phyloP scores from a whole-genome alignment of 2,113 vertebrate species.

The Bos indicus region DNA sequence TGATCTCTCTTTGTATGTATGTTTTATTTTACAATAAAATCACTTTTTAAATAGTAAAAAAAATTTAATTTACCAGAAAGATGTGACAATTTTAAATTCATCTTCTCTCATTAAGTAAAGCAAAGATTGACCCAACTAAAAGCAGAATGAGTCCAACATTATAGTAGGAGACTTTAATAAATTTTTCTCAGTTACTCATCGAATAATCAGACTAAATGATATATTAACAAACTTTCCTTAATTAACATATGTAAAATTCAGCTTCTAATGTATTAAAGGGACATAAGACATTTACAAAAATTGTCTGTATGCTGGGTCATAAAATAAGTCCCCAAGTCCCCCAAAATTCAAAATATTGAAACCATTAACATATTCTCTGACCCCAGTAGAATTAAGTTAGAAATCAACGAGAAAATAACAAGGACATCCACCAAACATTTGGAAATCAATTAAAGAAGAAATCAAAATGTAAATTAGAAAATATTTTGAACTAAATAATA shows the following conservation, averaged over 20 bases:
- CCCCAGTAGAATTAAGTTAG: background rate
- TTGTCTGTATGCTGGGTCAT: background rate
- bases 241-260: background rate
- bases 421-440: background rate
- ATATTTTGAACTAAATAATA: background rate
- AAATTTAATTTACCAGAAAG: background rate
- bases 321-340: background rate
- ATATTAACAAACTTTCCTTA: background rate
- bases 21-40: background rate
- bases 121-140: background rate
- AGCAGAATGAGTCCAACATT: background rate
- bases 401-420: background rate
- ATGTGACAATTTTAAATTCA: background rate
- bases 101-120: background rate
- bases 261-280: background rate
- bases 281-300: background rate
- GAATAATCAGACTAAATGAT: slow-evolving; percentile 2
- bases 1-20: background rate
- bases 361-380: background rate
- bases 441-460: background rate
- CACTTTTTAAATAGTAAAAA: background rate
- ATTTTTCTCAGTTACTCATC: background rate
- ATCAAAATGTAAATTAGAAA: background rate
- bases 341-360: background rate
- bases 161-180: background rate